phyloP scores from a whole-genome alignment of 2,797 vertebrate genomes.

The Acomys russatus region DNA sequence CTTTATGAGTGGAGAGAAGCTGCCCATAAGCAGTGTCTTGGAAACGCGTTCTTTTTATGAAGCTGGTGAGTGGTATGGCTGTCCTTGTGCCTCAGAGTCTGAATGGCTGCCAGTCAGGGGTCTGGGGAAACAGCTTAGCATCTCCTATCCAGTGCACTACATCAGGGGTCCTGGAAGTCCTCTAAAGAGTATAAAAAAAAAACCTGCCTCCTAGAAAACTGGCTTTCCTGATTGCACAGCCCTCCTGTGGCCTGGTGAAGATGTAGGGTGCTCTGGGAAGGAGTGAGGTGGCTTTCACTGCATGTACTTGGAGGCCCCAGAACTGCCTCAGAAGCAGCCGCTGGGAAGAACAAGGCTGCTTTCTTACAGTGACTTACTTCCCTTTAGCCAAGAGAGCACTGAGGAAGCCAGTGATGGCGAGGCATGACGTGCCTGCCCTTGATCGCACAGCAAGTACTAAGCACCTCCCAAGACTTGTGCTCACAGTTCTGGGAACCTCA shows the following conservation, averaged over 20 bases:
- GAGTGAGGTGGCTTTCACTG: not conserved
- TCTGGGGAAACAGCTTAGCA: not conserved
- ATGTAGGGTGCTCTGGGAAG: not conserved
- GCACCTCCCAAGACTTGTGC: not conserved
- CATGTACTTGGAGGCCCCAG: not conserved
- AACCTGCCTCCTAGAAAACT: not conserved
- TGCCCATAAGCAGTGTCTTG: not conserved
- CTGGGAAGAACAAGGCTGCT: no score
- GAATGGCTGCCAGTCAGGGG: not conserved
- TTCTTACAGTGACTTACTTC: not conserved
- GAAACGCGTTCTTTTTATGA: not conserved
- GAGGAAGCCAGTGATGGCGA: not conserved
- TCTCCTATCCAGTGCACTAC: not conserved
- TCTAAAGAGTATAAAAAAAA: not conserved
- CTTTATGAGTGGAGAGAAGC: not conserved
- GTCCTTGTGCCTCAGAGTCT: not conserved
- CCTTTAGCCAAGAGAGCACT: not conserved
- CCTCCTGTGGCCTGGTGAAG: not conserved
- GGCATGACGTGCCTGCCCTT: not conserved
- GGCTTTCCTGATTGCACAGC: not conserved
- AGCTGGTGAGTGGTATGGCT: not conserved
- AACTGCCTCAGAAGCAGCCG: not conserved
- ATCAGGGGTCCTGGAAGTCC: not conserved
- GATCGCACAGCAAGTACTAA: not conserved
- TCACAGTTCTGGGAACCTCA: not conserved